phyloP scores from a whole-genome alignment of 2,113 vertebrate genomes.

The Xenopus tropicalis region UCB_Xtro_10.0 CM004447.2:85000501-85001000 shows the following conservation, averaged over 20 bases:
- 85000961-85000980: too few relatives aligned
- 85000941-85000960: too few relatives aligned
- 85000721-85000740: constrained; percentile 94
- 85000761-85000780: constrained; percentile 68
- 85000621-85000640: too few relatives aligned
- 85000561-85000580: too few relatives aligned
- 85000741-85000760: constrained; percentile 74
- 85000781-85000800: constrained; percentile 81
- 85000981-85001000: too few relatives aligned
- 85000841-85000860: constrained; percentile 87
- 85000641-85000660: too few relatives aligned
- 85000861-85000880: neutral
- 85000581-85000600: too few relatives aligned
- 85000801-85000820: constrained; percentile 93
- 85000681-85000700: constrained; percentile 73
- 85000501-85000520: too few relatives aligned
- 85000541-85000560: too few relatives aligned
- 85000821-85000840: constrained; percentile 85
- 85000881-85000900: neutral
- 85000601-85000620: too few relatives aligned
- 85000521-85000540: too few relatives aligned
- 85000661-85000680: neutral
- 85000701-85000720: constrained; percentile 80
- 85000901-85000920: too few relatives aligned
- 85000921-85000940: neutral